Evolutionary conservation across 2,113 vertebrate genomes (phyloP), one percentile per base, ranked within the genome.

Genomic region (Odocoileus hemionus): DNA sequence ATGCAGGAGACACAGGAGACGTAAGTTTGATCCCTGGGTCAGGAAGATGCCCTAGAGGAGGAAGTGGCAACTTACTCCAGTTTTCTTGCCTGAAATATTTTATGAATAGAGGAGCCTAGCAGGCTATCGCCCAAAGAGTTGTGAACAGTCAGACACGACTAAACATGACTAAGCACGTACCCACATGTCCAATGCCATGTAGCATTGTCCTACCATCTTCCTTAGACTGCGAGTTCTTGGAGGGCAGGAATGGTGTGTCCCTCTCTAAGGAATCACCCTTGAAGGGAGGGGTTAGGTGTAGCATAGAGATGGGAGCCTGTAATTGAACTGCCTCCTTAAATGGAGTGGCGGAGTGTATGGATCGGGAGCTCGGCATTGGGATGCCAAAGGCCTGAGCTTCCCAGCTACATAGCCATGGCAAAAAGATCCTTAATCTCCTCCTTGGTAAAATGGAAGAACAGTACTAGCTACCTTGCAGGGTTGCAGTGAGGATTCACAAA

Each of bases 401-500:
- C 58, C 47, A 94, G 11, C 43, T 85, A 15, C 3, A 16, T 33
- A 78, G 8, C 47, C 60, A 23, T 1, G 30, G 91, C 30, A 28
- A 50, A 82, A 93, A 60, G 21, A 67, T 88, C 76, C 26, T 90
- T 52, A 52, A 43, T 93, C 55, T 80, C 21, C 13, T 86, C 50
- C 19, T 36, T 83, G 82, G 30, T 91, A 67, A 87, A 91, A 52
- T 17, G 61, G 87, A 28, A 96, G 64, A 47, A 87, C 50, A 23
- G 47, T 6, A 55, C 36, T 23, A 30, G 10, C 26, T 26, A 25
- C 78, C 6, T 97, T 78, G 17, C 74, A 92, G 80, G 26, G 67
- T 47, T 91, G 50, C 88, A 52, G n/a, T 97, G 58, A 89, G 36
- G 33, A 50, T 86, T 78, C 80, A 93, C 83, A 87, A 95, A 91